Evolutionary conservation across 2,113 vertebrate species (phyloP).

Genomic region (Lepidothrix coronata): DNA sequence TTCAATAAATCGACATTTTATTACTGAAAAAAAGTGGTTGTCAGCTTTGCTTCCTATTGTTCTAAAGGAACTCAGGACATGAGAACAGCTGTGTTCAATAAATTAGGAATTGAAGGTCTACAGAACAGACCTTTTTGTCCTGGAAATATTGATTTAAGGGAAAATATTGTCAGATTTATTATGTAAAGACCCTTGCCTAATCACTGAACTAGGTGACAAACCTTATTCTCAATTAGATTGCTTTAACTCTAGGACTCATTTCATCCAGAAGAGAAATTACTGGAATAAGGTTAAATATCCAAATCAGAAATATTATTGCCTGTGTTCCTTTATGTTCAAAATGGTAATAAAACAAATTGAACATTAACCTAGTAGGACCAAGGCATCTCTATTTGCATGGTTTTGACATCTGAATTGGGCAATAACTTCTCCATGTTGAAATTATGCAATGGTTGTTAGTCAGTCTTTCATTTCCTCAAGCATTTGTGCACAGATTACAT

Average conservation of each 20-base stretch:
- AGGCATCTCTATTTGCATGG: conserved; percentile 6
- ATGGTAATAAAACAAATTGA: conserved; percentile 48
- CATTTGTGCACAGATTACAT: conserved; percentile 52
- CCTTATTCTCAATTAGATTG: neutral
- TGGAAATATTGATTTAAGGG: neutral
- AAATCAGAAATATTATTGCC: conserved; percentile 47
- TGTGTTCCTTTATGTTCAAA: conserved; percentile 33
- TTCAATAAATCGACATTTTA: neutral
- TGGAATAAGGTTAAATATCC: conserved; percentile 50
- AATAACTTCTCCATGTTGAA: conserved; percentile 52
- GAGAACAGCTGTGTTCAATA: neutral
- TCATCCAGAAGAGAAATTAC: conserved; percentile 26
- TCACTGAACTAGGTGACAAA: neutral
- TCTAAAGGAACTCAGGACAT: neutral
- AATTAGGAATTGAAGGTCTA: neutral
- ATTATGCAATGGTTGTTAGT: conserved; percentile 37
- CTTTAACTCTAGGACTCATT: conserved; percentile 16
- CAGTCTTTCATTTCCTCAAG: conserved; percentile 60
- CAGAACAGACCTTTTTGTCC: neutral
- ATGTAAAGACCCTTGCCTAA: neutral
- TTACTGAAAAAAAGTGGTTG: neutral
- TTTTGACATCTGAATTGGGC: conserved; percentile 46
- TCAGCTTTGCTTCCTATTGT: neutral
- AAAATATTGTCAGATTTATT: neutral
- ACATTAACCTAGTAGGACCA: conserved; percentile 47